Evolutionary conservation across 1,140 invertebrate genomes (phyloP).

Genomic region (Aphis craccivora): DNA sequence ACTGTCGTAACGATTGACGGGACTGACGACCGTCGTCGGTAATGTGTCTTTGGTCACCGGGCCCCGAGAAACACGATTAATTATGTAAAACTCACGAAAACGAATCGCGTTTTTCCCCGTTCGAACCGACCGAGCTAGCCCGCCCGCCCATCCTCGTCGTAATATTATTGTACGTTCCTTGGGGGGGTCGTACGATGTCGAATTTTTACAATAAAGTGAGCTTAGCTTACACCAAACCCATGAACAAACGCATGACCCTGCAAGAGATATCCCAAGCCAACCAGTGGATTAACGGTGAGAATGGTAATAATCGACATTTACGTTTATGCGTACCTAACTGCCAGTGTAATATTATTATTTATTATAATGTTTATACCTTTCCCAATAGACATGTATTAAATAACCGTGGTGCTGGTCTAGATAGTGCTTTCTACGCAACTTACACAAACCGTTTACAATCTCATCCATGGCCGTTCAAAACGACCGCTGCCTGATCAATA

Average conservation of each 20-base stretch:
- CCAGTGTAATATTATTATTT: neutral
- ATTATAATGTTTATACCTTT: neutral
- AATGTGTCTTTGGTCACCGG: neutral
- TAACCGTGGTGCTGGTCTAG: too few relatives aligned
- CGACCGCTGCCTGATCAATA: neutral
- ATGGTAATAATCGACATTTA: constrained; percentile 17
- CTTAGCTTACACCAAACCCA: constrained; percentile 19
- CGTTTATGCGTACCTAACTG: neutral
- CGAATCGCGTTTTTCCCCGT: neutral
- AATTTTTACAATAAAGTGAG: constrained; percentile 54
- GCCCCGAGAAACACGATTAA: neutral
- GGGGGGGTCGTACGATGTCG: constrained; percentile 11
- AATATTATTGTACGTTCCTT: neutral
- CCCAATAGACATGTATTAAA: neutral
- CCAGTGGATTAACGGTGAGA: constrained; percentile 84
- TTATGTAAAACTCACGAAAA: neutral
- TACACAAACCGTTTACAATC: neutral
- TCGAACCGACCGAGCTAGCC: neutral
- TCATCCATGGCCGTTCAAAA: neutral
- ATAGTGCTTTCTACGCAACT: neutral
- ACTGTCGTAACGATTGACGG: neutral
- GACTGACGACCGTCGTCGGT: neutral
- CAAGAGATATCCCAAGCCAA: constrained; percentile 71
- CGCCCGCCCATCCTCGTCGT: neutral
- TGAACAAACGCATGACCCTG: constrained; percentile 27